Percentiles rank a stretch among this genome's conserved stretches.
phyloP scores from a whole-genome alignment of 2,113 vertebrate genomes.

The Manacus vitellinus region DNA sequence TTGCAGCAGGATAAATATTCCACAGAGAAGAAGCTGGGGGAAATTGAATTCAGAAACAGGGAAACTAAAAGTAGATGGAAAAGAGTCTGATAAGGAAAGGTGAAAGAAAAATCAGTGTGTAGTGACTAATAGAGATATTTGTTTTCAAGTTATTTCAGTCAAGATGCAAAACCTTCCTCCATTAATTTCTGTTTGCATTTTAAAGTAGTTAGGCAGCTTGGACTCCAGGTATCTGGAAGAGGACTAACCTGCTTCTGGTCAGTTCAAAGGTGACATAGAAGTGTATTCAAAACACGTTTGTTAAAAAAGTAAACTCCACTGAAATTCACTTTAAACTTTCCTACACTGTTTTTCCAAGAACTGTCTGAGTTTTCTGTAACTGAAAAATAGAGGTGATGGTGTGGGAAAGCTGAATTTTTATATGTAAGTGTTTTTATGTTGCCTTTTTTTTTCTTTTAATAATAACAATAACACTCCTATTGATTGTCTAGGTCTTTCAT shows the following conservation, averaged over 20 bases:
- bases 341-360: neutral
- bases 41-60: constrained; percentile 19
- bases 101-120: neutral
- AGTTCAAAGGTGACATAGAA: neutral
- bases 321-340: neutral
- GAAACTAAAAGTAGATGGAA: constrained; percentile 16
- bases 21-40: neutral
- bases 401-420: neutral
- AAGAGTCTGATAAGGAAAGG: neutral
- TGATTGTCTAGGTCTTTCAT: neutral
- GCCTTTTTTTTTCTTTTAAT: neutral
- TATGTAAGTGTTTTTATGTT: neutral
- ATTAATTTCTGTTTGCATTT: neutral
- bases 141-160: neutral
- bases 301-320: neutral
- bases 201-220: neutral
- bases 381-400: neutral
- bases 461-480: neutral
- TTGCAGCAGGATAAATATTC: neutral
- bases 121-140: neutral
- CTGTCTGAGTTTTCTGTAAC: neutral
- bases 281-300: neutral
- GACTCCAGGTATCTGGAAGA: neutral
- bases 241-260: neutral
- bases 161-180: neutral